These are phyloP conservation scores for Acanthacorydalis orientalis DNA, from an alignment of 2,888 invertebrate genomes.

Conservation along the genomic window DNA sequence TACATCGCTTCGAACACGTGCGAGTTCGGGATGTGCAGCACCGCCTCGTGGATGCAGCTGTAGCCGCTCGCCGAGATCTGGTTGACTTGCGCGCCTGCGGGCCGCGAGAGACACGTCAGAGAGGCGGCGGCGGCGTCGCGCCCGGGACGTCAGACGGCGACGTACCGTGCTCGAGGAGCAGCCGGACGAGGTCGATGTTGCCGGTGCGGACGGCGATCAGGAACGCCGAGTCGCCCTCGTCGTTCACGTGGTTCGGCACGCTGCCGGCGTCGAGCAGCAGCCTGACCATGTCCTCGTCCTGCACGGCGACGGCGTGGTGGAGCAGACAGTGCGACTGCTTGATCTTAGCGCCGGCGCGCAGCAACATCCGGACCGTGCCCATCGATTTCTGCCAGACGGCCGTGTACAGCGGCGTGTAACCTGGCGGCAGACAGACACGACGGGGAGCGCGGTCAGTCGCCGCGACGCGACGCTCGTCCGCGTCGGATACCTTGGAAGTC, in stretches of 20 bases:
- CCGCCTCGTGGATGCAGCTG: slow-evolving; percentile 41
- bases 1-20: slow-evolving; percentile 35
- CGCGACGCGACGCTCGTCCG: slow-evolving; percentile 58
- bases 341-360: slow-evolving; percentile 48
- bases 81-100: slow-evolving; percentile 37
- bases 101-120: neutral
- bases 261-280: slow-evolving; percentile 37
- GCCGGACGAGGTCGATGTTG: slow-evolving; percentile 30
- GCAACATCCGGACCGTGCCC: slow-evolving; percentile 36
- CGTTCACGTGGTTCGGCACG: slow-evolving; percentile 43
- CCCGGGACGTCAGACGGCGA: neutral
- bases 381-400: slow-evolving; percentile 49
- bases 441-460: slow-evolving; percentile 43
- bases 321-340: slow-evolving; percentile 52
- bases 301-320: slow-evolving; percentile 46
- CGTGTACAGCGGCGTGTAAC: slow-evolving; percentile 51
- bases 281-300: slow-evolving; percentile 39
- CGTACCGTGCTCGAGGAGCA: slow-evolving; percentile 37
- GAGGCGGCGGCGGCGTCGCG: neutral
- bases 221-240: slow-evolving; percentile 50
- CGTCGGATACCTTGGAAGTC: slow-evolving; percentile 48
- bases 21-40: slow-evolving; percentile 33
- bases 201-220: slow-evolving; percentile 37
- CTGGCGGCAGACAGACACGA: too few species aligned
- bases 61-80: slow-evolving; percentile 24